Conservation (phyloP, 2,797 vertebrate genomes). For the Artibeus lituratus region DNA sequence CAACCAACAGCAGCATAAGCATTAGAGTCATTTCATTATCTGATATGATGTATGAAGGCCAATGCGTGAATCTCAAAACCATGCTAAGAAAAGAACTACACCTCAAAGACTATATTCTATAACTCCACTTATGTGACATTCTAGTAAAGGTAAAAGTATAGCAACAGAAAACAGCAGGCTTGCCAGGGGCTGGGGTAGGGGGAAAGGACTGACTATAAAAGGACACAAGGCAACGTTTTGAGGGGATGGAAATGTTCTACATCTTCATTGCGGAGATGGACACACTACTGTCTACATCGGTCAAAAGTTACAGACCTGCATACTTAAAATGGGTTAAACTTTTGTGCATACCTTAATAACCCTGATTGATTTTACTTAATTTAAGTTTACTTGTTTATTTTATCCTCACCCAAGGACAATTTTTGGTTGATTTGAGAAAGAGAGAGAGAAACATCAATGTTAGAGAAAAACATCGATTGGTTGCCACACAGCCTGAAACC, state of each 20-base stretch:
- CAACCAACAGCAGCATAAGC: too few relatives aligned
- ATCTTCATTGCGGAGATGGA: background rate
- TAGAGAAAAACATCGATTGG: background rate
- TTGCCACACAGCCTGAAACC: background rate
- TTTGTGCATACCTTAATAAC: background rate
- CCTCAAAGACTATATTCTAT: background rate
- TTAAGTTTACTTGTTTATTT: background rate
- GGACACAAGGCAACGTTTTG: too few relatives aligned
- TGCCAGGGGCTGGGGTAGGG: background rate
- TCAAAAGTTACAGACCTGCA: background rate
- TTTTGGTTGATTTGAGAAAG: background rate
- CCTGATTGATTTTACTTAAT: background rate
- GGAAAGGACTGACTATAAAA: background rate
- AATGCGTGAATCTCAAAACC: background rate
- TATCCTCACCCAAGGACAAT: background rate
- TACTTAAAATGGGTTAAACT: background rate
- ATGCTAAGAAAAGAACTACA: background rate
- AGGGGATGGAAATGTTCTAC: background rate
- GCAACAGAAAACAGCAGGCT: background rate
- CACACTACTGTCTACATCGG: background rate
- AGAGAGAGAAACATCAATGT: background rate
- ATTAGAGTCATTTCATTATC: background rate
- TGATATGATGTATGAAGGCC: background rate
- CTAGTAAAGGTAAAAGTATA: background rate
- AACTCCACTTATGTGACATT: background rate